Conservation (phyloP, 2,888 invertebrate species). For the Stenoptilia bipunctidactyla region DNA sequence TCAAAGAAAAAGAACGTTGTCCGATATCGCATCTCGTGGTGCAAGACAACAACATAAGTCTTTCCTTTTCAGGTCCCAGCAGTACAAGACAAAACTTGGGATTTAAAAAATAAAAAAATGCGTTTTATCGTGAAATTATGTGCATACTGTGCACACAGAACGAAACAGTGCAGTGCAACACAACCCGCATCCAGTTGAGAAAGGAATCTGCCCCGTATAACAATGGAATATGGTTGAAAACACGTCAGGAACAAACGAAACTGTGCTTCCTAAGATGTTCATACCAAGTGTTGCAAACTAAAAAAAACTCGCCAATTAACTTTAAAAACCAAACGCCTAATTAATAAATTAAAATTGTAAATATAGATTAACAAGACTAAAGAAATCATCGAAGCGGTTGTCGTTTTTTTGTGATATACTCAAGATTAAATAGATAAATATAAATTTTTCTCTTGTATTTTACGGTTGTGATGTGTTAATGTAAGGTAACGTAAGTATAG, state of each 20-base stretch:
- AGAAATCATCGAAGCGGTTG: slow-evolving; percentile 66
- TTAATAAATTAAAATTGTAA: slow-evolving; percentile 39
- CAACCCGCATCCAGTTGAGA: slow-evolving; percentile 52
- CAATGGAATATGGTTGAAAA: slow-evolving; percentile 69
- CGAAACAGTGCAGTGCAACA: slow-evolving; percentile 49
- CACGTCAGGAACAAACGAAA: slow-evolving; percentile 29
- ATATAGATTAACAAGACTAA: too few species aligned
- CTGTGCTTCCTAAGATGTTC: slow-evolving; percentile 55
- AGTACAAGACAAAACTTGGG: slow-evolving; percentile 36
- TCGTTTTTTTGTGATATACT: slow-evolving; percentile 72
- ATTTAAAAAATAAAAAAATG: slow-evolving; percentile 54
- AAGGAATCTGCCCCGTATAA: slow-evolving; percentile 39
- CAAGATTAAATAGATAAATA: slow-evolving; percentile 26
- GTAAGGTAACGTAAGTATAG: slow-evolving; percentile 51
- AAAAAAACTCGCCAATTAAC: background rate
- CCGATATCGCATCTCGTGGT: slow-evolving; percentile 21
- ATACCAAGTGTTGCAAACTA: slow-evolving; percentile 30
- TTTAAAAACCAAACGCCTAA: slow-evolving; percentile 7
- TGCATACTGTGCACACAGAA: slow-evolving; percentile 38
- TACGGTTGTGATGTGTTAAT: slow-evolving; percentile 70
- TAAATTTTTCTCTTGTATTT: too few species aligned
- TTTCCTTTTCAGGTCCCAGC: slow-evolving; percentile 42
- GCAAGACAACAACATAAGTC: slow-evolving; percentile 23
- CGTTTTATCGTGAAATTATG: slow-evolving; percentile 50
- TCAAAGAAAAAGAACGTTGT: slow-evolving; percentile 23